Conservation (phyloP, 2,113 vertebrate genomes). For the Hemibagrus wyckioides region DNA sequence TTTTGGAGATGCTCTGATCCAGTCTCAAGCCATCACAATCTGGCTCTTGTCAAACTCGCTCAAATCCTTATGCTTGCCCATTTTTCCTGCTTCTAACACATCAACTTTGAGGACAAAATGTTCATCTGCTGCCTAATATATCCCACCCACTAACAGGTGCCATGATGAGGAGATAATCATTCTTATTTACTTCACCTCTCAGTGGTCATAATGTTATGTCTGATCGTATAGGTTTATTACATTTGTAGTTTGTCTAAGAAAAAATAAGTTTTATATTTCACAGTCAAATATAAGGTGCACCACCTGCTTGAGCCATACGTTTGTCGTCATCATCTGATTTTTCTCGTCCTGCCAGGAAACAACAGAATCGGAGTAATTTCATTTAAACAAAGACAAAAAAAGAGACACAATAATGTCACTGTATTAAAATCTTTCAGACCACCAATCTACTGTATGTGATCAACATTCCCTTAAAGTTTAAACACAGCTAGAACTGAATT, state of each 20-base stretch:
- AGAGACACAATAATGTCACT: neutral
- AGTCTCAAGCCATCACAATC: no score
- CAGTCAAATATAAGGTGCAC: conserved; percentile 25
- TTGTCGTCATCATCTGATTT: conserved; percentile 90
- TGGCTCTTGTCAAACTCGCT: no score
- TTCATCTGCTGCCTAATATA: no score
- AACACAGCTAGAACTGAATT: neutral
- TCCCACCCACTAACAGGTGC: no score
- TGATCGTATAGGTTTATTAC: no score
- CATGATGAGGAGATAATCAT: no score
- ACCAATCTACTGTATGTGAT: neutral
- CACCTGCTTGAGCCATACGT: conserved; percentile 87
- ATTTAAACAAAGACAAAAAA: neutral
- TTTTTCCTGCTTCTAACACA: no score
- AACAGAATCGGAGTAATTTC: neutral
- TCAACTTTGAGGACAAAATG: no score
- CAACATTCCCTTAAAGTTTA: neutral
- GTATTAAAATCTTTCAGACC: neutral
- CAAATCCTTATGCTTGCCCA: no score
- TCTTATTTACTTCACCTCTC: no score
- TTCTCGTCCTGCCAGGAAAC: conserved; percentile 78
- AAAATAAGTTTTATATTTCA: neutral
- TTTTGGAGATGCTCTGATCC: no score
- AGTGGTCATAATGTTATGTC: no score
- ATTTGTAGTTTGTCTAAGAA: neutral